phyloP scores from a whole-genome alignment of 2,113 vertebrate genomes.

The Terrapene triunguis region DNA sequence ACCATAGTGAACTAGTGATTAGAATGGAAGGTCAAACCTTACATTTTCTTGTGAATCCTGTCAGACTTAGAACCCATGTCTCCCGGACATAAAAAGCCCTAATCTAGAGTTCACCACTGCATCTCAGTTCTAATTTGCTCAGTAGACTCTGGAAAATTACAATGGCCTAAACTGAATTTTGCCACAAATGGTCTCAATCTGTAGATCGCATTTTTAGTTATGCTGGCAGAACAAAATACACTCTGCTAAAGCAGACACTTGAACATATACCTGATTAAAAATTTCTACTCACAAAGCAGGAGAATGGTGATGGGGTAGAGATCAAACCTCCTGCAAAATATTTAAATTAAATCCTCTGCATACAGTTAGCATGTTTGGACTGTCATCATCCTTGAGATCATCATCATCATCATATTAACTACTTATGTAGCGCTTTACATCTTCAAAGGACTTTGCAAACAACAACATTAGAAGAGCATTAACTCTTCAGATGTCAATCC shows the following conservation, averaged over 20 bases:
- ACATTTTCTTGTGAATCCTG: fast-evolving
- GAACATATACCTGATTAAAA: slow-evolving; percentile 29
- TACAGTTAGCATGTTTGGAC: not conserved
- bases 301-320: not conserved
- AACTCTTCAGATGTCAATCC: not conserved
- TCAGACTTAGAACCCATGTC: not conserved
- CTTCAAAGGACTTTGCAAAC: not conserved
- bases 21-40: not conserved
- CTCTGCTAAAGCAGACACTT: not conserved
- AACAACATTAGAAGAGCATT: not conserved
- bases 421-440: not conserved
- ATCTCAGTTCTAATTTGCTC: not conserved
- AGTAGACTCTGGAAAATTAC: not conserved
- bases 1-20: not conserved
- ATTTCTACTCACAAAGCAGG: not conserved
- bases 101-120: not conserved
- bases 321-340: not conserved
- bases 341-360: not conserved
- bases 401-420: not conserved
- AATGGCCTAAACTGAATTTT: not conserved
- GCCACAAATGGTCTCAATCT: not conserved
- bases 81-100: not conserved
- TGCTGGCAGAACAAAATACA: not conserved
- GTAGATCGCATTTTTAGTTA: slow-evolving; percentile 46
- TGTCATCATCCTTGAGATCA: not conserved